These are phyloP conservation scores for Embiotoca jacksoni DNA, from an alignment of 2,113 vertebrate genomes.

Conservation along the genomic window DNA sequence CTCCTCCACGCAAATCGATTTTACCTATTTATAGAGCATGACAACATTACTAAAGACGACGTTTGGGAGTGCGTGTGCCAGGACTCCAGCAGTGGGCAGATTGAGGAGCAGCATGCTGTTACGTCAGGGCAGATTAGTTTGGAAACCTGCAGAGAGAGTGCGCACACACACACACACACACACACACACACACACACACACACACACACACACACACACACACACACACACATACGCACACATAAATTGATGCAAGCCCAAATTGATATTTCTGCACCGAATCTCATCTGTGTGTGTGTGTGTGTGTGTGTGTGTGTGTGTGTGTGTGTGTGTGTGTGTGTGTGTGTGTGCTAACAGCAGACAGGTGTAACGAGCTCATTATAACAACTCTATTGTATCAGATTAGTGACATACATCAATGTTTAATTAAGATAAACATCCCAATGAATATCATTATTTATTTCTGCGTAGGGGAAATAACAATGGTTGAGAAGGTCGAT, in stretches of 20 bases:
- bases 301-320: not conserved
- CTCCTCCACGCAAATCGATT: conserved; percentile 71
- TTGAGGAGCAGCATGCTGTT: conserved; percentile 79
- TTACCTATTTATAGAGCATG: conserved; percentile 72
- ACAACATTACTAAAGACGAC: conserved; percentile 60
- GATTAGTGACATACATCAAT: conserved; percentile 38
- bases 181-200: conserved; percentile 2
- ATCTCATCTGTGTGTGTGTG: too few relatives aligned
- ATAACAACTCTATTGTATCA: conserved; percentile 19
- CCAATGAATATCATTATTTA: not conserved
- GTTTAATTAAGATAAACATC: conserved; percentile 28
- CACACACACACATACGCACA: too few relatives aligned
- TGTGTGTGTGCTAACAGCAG: conserved; percentile 37
- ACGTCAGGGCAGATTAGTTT: conserved; percentile 76
- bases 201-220: too few relatives aligned
- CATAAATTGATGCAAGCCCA: too few relatives aligned
- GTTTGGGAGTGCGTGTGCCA: conserved; percentile 53
- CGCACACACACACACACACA: conserved; percentile 12
- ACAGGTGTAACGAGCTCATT: conserved; percentile 44
- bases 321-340: not conserved
- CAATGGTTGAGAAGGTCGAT: too few relatives aligned
- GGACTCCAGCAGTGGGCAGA: conserved; percentile 74
- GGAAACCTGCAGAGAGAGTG: conserved; percentile 64
- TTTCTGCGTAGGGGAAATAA: not conserved
- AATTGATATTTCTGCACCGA: too few relatives aligned